A percentile compares a stretch with the other conserved stretches of the same genome.
Evolutionary conservation across 2,797 vertebrate species (phyloP).

Genomic region (Manis javanica): DNA sequence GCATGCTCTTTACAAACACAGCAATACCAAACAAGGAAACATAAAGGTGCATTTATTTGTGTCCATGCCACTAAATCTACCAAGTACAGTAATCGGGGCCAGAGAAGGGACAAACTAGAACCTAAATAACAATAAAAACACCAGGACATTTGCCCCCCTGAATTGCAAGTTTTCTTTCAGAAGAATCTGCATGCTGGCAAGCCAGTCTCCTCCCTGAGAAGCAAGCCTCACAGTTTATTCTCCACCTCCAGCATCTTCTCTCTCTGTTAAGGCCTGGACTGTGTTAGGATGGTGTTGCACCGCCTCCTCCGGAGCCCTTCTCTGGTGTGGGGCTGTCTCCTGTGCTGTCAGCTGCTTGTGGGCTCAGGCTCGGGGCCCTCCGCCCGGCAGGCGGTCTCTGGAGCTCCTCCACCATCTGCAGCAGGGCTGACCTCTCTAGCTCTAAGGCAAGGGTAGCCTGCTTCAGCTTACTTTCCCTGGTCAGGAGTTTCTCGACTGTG

Average conservation of each 20-base stretch:
- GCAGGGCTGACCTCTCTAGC: slow-evolving; percentile 90
- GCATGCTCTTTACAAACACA: background rate
- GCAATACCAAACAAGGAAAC: slow-evolving; percentile 31
- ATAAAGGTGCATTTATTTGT: slow-evolving; percentile 70
- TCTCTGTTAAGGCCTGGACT: slow-evolving; percentile 75
- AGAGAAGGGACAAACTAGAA: background rate
- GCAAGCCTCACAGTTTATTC: background rate
- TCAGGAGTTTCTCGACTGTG: slow-evolving; percentile 90
- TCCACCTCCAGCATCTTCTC: background rate
- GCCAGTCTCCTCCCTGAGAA: slow-evolving; percentile 72
- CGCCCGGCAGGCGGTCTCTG: slow-evolving; percentile 77
- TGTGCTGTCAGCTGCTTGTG: slow-evolving; percentile 72
- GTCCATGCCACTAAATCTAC: slow-evolving; percentile 76
- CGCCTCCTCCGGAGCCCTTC: background rate
- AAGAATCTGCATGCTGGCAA: slow-evolving; percentile 53
- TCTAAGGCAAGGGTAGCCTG: slow-evolving; percentile 90
- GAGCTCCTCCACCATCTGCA: slow-evolving; percentile 88
- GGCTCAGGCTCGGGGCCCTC: background rate
- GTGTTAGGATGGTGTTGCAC: background rate
- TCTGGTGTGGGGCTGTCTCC: background rate
- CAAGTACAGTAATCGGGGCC: slow-evolving; percentile 14
- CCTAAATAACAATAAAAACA: slow-evolving; percentile 50
- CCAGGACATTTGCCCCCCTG: slow-evolving; percentile 40
- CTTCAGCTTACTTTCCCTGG: slow-evolving; percentile 89
- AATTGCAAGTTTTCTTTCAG: slow-evolving; percentile 33